Evolutionary conservation across 2,888 invertebrate genomes (phyloP), one percentile per base, ranked within the genome.

Genomic region (Schizotus pectinicornis): DNA sequence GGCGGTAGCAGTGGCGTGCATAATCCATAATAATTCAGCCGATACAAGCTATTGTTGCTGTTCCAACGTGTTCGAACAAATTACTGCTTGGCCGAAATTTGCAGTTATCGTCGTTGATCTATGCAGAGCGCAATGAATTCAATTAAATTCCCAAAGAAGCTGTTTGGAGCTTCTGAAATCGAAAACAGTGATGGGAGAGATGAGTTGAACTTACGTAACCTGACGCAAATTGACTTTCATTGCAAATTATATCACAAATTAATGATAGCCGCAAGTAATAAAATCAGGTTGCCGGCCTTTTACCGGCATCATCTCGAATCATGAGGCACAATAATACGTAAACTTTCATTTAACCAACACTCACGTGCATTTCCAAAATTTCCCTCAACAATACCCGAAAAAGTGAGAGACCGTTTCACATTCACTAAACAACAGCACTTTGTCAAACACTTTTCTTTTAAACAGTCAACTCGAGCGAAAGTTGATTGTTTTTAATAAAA

Each of bases 371-470:
- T 47, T 32, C 42, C 9, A 34, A 32, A 34, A 30, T 46, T 30
- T 41, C 35, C 47, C 47, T 48, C 14, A 32, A 11, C n/a, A 34
- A 34, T 47, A 14, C 39, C n/a, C 32, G 37, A 33, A 55, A 47
- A 48, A 55, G 48, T 12, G 39, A 33, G 39, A 41, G 34, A 47
- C 41, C 13, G 33, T 37, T 55, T 47, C 54, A 55, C 54, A 32
- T 55, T 55, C 54, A 55, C 54, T 55, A 47, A 22, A n/a, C 33
- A 32, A 30, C 32, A 41, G 47, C 42, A 55, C 41, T 55, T 51
- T 22, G 22, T 22, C 5, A 3, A 22, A 22, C 22, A 51, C 30
- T 54, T 46, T 47, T 51, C 35, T 51, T 52, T n/a, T 32, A 39
- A 39, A 39, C 22, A 32, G 37, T 39, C 12, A 52, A 55, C 13